Evolutionary conservation across 2,113 vertebrate genomes (phyloP).

Genomic region (Illadopsis cleaveri): DNA sequence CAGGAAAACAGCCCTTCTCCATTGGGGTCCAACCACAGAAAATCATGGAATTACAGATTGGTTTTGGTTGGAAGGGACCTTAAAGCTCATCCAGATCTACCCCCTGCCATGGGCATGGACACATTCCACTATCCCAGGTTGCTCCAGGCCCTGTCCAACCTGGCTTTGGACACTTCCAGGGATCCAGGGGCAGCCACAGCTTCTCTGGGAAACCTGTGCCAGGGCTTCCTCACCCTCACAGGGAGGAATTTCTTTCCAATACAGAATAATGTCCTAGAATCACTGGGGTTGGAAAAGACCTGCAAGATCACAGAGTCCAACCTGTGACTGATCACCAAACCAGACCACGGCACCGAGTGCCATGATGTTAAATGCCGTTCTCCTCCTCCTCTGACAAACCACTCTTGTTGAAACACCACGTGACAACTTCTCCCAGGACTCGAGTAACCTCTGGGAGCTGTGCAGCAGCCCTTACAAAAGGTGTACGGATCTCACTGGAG

Average conservation of each 20-base stretch:
- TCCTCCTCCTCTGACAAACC: neutral
- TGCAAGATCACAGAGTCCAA: neutral
- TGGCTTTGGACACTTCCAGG: neutral
- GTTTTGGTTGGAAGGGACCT: neutral
- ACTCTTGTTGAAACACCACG: rapidly evolving
- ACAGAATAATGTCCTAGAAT: neutral
- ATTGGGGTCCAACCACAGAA: neutral
- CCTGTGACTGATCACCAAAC: neutral
- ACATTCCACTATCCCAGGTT: rapidly evolving
- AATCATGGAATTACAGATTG: neutral
- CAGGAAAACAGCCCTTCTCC: neutral
- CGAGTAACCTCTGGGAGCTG: neutral
- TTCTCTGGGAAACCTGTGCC: neutral
- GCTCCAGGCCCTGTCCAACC: neutral
- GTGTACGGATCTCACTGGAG: rapidly evolving
- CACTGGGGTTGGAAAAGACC: neutral
- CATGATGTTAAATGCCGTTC: neutral
- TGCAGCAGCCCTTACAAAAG: neutral
- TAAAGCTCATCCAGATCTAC: neutral
- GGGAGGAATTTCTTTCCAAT: neutral
- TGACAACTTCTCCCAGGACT: neutral
- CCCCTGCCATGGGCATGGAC: neutral
- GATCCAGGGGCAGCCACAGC: neutral
- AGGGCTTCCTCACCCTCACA: neutral
- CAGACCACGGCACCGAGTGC: neutral